phyloP scores from a whole-genome alignment of 2,797 vertebrate species.

The Smutsia gigantea region DNA sequence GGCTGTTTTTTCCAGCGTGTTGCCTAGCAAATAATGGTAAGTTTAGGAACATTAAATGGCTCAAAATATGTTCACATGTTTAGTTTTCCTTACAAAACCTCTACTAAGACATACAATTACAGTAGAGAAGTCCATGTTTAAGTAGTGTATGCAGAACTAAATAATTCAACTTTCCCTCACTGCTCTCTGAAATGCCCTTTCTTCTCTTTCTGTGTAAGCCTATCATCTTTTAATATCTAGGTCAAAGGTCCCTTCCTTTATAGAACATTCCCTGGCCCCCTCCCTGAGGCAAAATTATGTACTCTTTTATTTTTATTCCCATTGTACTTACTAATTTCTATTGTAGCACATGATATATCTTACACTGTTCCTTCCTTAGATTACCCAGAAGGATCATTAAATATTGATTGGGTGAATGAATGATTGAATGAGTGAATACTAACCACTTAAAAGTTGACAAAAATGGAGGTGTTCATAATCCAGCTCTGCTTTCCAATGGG shows the following conservation, averaged over 20 bases:
- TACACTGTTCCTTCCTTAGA: neutral
- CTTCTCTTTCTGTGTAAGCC: neutral
- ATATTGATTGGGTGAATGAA: conserved; percentile 23
- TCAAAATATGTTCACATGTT: neutral
- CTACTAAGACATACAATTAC: neutral
- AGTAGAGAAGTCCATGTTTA: neutral
- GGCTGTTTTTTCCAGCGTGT: neutral
- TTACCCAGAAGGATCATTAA: neutral
- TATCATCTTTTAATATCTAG: conserved; percentile 11
- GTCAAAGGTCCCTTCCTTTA: conserved; percentile 13
- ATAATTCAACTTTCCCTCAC: conserved; percentile 14
- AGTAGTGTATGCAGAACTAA: neutral
- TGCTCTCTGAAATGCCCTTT: neutral
- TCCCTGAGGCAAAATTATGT: neutral
- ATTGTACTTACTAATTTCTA: conserved; percentile 16
- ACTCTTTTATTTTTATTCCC: conserved; percentile 10
- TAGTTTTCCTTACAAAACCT: conserved; percentile 24
- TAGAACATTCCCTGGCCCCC: neutral
- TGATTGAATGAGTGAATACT: conserved; percentile 16
- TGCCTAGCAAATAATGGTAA: conserved; percentile 26
- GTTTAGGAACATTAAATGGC: neutral
- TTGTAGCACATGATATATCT: neutral
- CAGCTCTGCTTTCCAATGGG: neutral
- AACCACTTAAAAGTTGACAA: conserved; percentile 22
- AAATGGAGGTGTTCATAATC: conserved; percentile 27